Evolutionary conservation across 2,797 vertebrate species (phyloP).

Genomic region (Sebastes nivosus): DNA sequence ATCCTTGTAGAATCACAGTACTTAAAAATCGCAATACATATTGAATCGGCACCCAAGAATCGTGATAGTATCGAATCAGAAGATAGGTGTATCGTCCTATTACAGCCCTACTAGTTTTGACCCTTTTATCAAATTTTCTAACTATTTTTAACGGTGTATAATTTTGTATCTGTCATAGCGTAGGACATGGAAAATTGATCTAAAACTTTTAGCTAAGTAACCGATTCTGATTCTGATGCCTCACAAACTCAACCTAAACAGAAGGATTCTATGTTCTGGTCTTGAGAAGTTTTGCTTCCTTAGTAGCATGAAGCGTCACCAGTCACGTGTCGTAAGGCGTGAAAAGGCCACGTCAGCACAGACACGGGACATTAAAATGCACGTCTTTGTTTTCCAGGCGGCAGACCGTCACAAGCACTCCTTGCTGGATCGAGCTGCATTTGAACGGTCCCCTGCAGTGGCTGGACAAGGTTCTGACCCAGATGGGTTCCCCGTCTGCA

Average conservation of each 20-base stretch:
- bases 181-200: background rate
- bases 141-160: background rate
- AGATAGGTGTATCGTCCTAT: too few species aligned
- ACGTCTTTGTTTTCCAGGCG: constrained; percentile 80
- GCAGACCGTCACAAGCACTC: constrained; percentile 98
- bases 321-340: background rate
- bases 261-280: background rate
- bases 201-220: background rate
- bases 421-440: constrained; percentile 99
- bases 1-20: too few species aligned
- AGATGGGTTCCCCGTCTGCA: constrained; percentile 98
- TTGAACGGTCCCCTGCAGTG: constrained; percentile 98
- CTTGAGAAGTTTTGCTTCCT: background rate
- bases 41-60: too few species aligned
- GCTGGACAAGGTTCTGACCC: constrained; percentile 99
- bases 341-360: background rate
- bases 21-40: too few species aligned
- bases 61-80: too few species aligned
- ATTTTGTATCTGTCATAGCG: background rate
- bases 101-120: background rate
- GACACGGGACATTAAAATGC: background rate
- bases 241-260: background rate
- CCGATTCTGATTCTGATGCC: background rate
- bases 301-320: background rate
- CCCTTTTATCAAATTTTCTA: too few species aligned